Conservation (phyloP, 1,140 invertebrate genomes). For the Conus betulinus region DNA sequence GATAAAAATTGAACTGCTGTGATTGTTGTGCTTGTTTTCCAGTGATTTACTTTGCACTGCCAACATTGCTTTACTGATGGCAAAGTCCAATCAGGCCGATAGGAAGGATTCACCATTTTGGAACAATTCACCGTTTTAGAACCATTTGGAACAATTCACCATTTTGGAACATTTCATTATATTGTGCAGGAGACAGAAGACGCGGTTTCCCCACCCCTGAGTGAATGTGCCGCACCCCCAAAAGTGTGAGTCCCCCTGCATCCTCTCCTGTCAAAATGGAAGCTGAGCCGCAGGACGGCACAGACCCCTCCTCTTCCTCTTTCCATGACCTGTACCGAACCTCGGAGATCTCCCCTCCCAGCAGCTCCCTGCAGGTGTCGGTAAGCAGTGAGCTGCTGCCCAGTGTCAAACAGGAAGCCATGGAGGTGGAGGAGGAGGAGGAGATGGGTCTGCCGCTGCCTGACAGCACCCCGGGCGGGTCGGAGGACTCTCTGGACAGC, state of each 20-base stretch:
- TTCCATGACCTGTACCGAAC: neutral
- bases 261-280: constrained; percentile 7
- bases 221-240: no score
- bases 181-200: neutral
- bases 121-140: no score
- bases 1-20: no score
- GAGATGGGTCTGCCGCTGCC: constrained; percentile 6
- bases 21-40: no score
- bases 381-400: neutral
- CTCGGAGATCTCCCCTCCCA: neutral
- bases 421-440: constrained; percentile 31
- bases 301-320: neutral
- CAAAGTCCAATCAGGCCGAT: no score
- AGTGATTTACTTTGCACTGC: no score
- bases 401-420: constrained; percentile 17
- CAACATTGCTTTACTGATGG: no score
- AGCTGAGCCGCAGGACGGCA: neutral
- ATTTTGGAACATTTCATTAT: no score
- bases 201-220: neutral
- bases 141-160: no score
- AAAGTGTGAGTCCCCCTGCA: neutral
- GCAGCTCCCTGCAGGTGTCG: neutral
- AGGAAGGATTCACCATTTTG: no score
- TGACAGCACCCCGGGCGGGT: constrained; percentile 15
- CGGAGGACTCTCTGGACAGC: constrained; percentile 15